Conservation (phyloP, 2,113 vertebrate species). For the Channa maculata region DNA sequence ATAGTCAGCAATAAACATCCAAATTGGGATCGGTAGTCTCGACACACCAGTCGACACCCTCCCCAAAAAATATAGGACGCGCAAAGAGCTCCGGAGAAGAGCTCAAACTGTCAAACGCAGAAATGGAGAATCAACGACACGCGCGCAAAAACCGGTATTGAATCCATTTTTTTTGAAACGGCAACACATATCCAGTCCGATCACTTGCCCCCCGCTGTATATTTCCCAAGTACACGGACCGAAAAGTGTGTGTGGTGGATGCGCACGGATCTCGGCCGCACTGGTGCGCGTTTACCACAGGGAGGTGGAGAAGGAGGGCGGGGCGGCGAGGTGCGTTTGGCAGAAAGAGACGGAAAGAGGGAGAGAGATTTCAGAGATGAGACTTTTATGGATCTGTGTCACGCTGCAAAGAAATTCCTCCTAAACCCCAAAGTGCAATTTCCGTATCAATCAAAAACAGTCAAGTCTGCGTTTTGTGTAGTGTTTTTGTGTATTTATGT, state of each 20-base stretch:
- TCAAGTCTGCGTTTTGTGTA: too few relatives aligned
- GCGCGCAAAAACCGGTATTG: constrained; percentile 32
- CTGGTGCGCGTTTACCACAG: constrained; percentile 64
- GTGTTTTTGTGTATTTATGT: too few relatives aligned
- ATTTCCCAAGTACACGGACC: constrained; percentile 60
- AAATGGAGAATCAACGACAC: constrained; percentile 48
- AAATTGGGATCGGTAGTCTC: constrained; percentile 67
- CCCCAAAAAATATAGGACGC: constrained; percentile 53
- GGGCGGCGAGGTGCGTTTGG: constrained; percentile 65
- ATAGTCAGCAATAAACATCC: constrained; percentile 79
- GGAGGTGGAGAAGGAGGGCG: constrained; percentile 64
- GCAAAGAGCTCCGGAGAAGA: constrained; percentile 48
- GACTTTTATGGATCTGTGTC: constrained; percentile 82
- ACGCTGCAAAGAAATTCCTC: constrained; percentile 55
- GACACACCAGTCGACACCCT: constrained; percentile 61
- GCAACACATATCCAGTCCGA: constrained; percentile 66
- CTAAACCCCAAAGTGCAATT: constrained; percentile 27
- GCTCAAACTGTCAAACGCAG: constrained; percentile 58
- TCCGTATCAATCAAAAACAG: background rate
- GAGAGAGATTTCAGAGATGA: constrained; percentile 72
- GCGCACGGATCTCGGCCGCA: constrained; percentile 65
- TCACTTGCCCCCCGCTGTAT: constrained; percentile 42
- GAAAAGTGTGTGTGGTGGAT: constrained; percentile 55
- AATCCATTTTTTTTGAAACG: constrained; percentile 71
- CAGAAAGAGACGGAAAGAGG: constrained; percentile 43